Evolutionary conservation across 2,113 vertebrate species (phyloP).

Genomic region (Gallinago media): DNA sequence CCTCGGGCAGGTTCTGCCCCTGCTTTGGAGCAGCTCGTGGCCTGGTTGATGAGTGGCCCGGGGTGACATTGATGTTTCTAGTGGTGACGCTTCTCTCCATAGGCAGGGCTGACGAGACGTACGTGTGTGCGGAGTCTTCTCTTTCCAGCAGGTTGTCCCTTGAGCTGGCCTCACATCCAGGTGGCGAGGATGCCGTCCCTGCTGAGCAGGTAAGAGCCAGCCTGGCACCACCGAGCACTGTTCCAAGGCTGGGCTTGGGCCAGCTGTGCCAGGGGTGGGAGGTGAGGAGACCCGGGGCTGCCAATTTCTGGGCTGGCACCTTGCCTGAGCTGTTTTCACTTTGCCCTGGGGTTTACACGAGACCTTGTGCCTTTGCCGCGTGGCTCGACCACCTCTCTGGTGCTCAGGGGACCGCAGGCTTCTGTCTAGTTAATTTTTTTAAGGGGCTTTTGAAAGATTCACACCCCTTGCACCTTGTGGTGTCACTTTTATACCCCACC

Average conservation of each 20-base stretch:
- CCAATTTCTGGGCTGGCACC: background rate
- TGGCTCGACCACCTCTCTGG: background rate
- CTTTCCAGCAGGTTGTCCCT: background rate
- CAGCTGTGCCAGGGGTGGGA: background rate
- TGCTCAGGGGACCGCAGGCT: background rate
- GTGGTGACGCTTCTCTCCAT: background rate
- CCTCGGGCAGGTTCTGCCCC: background rate
- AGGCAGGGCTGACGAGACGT: background rate
- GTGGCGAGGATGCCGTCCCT: background rate
- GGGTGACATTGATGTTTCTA: background rate
- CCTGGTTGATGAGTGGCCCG: rapidly evolving
- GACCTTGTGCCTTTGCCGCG: background rate
- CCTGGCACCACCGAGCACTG: background rate
- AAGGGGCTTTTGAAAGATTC: background rate
- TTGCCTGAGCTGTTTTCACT: background rate
- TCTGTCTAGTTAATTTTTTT: background rate
- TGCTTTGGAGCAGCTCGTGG: background rate
- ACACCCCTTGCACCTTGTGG: too few species aligned
- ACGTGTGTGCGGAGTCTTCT: background rate
- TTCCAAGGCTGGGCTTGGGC: background rate
- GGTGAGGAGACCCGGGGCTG: background rate
- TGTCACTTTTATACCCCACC: too few species aligned
- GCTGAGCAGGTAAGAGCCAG: background rate
- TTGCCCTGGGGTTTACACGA: background rate
- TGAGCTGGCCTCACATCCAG: background rate